A percentile compares a stretch with the other conserved stretches of the same genome.
phyloP scores from a whole-genome alignment of 2,797 vertebrate species.

The Catharus ustulatus region DNA sequence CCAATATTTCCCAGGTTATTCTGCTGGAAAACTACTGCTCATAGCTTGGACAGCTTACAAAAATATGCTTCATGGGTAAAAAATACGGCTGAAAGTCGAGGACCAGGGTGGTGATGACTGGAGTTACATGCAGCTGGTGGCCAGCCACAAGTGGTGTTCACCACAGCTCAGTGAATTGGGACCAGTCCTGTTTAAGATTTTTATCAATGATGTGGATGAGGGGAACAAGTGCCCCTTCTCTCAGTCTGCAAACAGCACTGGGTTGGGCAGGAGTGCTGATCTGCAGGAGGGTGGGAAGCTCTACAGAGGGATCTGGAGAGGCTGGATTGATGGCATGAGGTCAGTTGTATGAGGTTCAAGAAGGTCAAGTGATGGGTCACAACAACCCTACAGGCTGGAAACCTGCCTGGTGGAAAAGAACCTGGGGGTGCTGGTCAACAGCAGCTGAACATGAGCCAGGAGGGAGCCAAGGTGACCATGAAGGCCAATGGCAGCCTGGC shows the following conservation, averaged over 20 bases:
- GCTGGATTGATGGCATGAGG: background rate
- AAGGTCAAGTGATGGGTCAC: background rate
- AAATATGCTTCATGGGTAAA: background rate
- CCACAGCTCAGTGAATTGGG: background rate
- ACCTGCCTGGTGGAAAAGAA: background rate
- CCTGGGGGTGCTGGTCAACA: background rate
- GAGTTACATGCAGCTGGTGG: background rate
- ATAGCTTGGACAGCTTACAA: background rate
- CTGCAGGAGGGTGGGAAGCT: background rate
- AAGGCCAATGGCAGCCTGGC: background rate
- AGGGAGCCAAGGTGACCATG: background rate
- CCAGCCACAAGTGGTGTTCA: background rate
- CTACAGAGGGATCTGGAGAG: background rate
- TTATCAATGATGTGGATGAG: background rate
- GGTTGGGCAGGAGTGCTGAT: background rate
- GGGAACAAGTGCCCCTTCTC: accelerated
- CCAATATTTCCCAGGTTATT: background rate
- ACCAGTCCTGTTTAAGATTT: background rate
- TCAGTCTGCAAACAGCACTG: background rate
- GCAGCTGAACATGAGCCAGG: background rate
- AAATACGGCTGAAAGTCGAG: background rate
- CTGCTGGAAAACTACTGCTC: background rate
- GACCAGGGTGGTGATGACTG: background rate
- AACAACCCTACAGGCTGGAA: background rate
- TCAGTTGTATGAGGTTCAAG: background rate